These are phyloP conservation scores for Amblyopsis hoosieri DNA, from an alignment of 2,797 vertebrate genomes.

Conservation along the genomic window DNA sequence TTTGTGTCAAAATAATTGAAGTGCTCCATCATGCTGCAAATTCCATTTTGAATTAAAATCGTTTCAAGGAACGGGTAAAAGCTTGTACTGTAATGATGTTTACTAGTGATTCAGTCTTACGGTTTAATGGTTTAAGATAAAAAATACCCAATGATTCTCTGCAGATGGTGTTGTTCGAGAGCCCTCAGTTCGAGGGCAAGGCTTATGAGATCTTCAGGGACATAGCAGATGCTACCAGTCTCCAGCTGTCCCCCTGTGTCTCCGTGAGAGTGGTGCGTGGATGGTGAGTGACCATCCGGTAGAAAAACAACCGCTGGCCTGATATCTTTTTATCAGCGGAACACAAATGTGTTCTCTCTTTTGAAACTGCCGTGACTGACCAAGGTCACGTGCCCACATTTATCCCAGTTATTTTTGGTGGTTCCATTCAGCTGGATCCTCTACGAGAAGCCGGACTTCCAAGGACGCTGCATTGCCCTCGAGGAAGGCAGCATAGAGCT, in stretches of 20 bases:
- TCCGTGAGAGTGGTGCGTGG: constrained; percentile 88
- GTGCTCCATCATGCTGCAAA: neutral
- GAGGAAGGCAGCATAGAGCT: constrained; percentile 88
- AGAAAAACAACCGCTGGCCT: neutral
- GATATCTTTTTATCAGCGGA: neutral
- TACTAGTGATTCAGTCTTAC: neutral
- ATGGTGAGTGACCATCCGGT: constrained; percentile 80
- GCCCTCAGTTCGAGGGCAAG: constrained; percentile 74
- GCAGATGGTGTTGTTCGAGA: constrained; percentile 88
- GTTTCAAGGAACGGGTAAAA: neutral
- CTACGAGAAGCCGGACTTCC: constrained; percentile 89
- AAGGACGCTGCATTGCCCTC: constrained; percentile 85
- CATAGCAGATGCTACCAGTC: constrained; percentile 80
- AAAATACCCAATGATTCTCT: constrained; percentile 16
- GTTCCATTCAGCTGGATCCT: constrained; percentile 86
- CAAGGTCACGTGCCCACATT: neutral
- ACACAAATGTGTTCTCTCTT: too few species aligned
- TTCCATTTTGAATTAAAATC: neutral
- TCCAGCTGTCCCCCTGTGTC: constrained; percentile 84
- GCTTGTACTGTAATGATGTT: constrained; percentile 3
- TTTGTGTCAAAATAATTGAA: neutral
- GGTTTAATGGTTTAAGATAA: constrained; percentile 5
- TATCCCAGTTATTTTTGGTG: neutral
- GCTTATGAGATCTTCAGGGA: constrained; percentile 84
- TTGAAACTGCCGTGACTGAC: neutral